Evolutionary conservation across 1,140 invertebrate genomes (phyloP), one percentile per base, ranked within the genome.

Genomic region (Cydia fagiglandana): DNA sequence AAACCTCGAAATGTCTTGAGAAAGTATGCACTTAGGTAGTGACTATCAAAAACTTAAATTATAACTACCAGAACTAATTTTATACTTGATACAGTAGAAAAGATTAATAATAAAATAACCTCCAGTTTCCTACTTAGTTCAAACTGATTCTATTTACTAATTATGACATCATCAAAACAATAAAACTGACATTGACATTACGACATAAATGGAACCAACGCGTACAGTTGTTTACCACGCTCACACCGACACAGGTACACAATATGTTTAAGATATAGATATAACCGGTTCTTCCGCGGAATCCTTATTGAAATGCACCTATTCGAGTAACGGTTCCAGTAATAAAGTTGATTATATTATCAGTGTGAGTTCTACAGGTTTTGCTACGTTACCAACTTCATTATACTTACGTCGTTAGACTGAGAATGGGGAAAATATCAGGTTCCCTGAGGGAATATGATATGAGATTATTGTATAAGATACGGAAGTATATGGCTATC

Each of bases 341-440:
- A 70, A 70, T 70, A 70, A 70, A 38, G 66, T 38, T 70, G 34
- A 70, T 41, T 41, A 70, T 70, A 41, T 38, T 70, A 70, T 70
- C 66, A 70, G 34, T 17, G 9, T 70, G n/a, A 70, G 34, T 38
- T 13, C 64, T 15, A 15, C 15, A 20, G 64, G 66, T 70, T 45
- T 10, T 61, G 17, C 15, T 17, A n/a, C 5, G 17, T 10, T 70
- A 20, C 34, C 66, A 17, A 70, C 34, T 70, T 70, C 34, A 34
- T 70, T 70, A 70, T 70, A 28, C 28, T 28, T 3, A n/a, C 53
- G n/a, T 15, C n/a, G 53, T 7, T 17, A 61, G 15, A 70, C 15
- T n/a, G 9, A 61, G 15, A 70, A 4, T n/a, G 9, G 66, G 34
- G 66, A 70, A 30, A 70, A 9, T 70, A 70, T 70, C 34, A 2